A percentile compares a stretch with the other conserved stretches of the same genome.
Conservation (phyloP, 2,797 vertebrate species). For the Carcharodon carcharias region DNA sequence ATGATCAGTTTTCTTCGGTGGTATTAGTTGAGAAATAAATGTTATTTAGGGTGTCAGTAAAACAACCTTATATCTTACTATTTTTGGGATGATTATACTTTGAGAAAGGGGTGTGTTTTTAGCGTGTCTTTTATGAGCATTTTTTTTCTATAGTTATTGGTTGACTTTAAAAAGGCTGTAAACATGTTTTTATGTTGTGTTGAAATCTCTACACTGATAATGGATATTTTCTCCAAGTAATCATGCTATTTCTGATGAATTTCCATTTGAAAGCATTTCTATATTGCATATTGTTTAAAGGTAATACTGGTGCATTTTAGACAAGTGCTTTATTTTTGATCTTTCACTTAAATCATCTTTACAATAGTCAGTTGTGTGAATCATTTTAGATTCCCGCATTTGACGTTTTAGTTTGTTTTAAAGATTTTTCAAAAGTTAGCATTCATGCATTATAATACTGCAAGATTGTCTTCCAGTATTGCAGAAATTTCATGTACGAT, state of each 20-base stretch:
- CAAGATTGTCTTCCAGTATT: slow-evolving; percentile 22
- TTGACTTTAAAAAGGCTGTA: background rate
- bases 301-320: background rate
- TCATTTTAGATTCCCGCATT: background rate
- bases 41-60: background rate
- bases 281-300: background rate
- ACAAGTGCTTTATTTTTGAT: background rate
- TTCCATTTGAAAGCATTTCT: background rate
- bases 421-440: background rate
- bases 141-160: background rate
- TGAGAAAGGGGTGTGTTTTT: background rate
- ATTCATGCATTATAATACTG: background rate
- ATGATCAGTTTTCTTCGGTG: background rate
- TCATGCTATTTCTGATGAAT: slow-evolving; percentile 6
- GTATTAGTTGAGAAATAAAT: background rate
- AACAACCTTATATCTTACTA: background rate
- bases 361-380: background rate
- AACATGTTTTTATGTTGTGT: background rate
- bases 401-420: background rate
- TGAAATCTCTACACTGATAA: slow-evolving; percentile 1
- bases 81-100: background rate
- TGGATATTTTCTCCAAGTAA: slow-evolving; percentile 12
- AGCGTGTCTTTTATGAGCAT: background rate
- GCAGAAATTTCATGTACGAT: background rate
- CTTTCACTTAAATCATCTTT: background rate